Percentiles rank a stretch among this genome's conserved stretches.
These are phyloP conservation scores for Carabus problematicus DNA, from an alignment of 2,888 invertebrate species.

Conservation along the genomic window DNA sequence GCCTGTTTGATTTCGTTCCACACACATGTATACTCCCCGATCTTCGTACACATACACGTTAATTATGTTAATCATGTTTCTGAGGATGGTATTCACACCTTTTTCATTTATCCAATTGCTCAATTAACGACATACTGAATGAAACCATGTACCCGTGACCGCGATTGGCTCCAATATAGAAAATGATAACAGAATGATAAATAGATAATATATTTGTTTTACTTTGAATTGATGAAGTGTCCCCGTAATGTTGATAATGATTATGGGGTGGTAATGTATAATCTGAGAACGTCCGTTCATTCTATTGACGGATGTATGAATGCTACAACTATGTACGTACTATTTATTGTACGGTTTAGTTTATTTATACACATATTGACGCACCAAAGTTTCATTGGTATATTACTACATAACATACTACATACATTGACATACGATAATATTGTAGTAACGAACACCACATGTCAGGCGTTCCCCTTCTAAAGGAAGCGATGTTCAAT, in stretches of 20 bases:
- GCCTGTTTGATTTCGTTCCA: too few species aligned
- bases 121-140: conserved; percentile 31
- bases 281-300: neutral
- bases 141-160: conserved; percentile 16
- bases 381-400: conserved; percentile 40
- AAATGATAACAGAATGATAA: conserved; percentile 13
- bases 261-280: neutral
- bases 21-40: too few species aligned
- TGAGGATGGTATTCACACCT: conserved; percentile 9
- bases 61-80: conserved; percentile 20
- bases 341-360: conserved; percentile 37
- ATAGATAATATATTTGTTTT: too few species aligned
- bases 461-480: conserved; percentile 24
- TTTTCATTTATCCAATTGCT: conserved; percentile 24
- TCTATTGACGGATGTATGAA: neutral
- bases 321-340: conserved; percentile 21
- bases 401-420: neutral
- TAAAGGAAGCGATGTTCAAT: conserved; percentile 38
- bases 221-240: neutral
- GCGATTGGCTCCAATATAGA: conserved; percentile 20
- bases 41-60: too few species aligned
- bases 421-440: conserved; percentile 6
- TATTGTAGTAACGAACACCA: conserved; percentile 37
- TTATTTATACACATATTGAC: conserved; percentile 17
- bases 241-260: neutral